Evolutionary conservation across 1,140 invertebrate genomes (phyloP).

Genomic region (Nylanderia fulva): DNA sequence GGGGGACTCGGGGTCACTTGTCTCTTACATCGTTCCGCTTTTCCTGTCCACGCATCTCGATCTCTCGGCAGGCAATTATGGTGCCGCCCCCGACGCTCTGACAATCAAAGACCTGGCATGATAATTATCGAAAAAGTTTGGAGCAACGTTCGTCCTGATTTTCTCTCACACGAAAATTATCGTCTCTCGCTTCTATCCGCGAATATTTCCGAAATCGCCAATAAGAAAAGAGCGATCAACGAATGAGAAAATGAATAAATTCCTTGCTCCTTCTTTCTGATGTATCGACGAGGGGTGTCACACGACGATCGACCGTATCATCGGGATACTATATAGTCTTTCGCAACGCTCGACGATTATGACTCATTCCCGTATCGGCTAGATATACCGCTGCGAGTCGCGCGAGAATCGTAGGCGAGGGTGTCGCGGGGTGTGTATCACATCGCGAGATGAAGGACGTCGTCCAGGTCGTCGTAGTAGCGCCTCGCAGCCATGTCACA

Average conservation of each 20-base stretch:
- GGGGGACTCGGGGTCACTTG: neutral
- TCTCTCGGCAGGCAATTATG: slow-evolving; percentile 19
- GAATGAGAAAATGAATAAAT: no score
- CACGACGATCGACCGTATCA: slow-evolving; percentile 11
- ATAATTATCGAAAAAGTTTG: neutral
- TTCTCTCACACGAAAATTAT: neutral
- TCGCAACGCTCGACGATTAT: slow-evolving; percentile 14
- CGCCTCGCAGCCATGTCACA: slow-evolving; percentile 85
- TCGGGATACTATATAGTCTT: neutral
- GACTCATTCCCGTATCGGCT: slow-evolving; percentile 23
- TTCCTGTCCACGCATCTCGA: slow-evolving; percentile 17
- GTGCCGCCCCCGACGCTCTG: neutral
- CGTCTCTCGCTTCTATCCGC: neutral
- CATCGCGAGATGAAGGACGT: slow-evolving; percentile 78
- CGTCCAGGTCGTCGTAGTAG: slow-evolving; percentile 81
- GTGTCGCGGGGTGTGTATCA: slow-evolving; percentile 64
- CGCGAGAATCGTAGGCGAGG: slow-evolving; percentile 52
- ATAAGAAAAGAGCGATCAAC: neutral
- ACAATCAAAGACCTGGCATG: slow-evolving; percentile 21
- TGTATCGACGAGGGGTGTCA: neutral
- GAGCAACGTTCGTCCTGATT: neutral
- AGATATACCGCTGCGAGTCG: neutral
- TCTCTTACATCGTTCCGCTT: slow-evolving; percentile 41
- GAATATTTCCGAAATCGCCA: neutral
- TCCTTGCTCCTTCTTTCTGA: neutral